Evolutionary conservation across 1,140 invertebrate species (phyloP), one percentile per base, ranked within the genome.

Genomic region (Heterodera schachtii): DNA sequence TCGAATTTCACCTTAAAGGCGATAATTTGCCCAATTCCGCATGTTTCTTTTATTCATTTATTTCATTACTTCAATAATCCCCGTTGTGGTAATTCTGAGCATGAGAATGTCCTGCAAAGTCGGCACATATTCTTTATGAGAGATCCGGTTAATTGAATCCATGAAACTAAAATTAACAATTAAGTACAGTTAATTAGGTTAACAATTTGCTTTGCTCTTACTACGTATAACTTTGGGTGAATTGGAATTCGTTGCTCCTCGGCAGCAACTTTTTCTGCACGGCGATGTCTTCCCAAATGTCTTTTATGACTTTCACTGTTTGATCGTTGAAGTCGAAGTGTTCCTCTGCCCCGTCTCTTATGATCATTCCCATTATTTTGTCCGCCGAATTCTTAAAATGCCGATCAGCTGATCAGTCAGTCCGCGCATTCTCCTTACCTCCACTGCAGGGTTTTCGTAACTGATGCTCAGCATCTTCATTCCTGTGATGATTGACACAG

Each of bases 61-160:
- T 96, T 95, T 91, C 6, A 3, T 31, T 69, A 78, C 77, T 44
- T 78, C 77, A 0, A 43, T 78, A 21, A 97, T 97, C 0, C 85
- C 91, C 86, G 95, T 97, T 47, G 96, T 97, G 84, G 95, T 95
- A 86, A 96, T 95, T 93, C 96, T 93, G 90, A 96, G 95, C 91
- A 95, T 94, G 86, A 98, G 93, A 92, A 98, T 96, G 93, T 98
- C 96, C 92, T 97, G 95, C 92, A 96, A 94, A 87, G 94, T 95
- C 84, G 96, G 95, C 91, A 97, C 93, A 93, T 97, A 97, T 92
- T 95, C 93, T 90, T 93, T 93, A 89, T 93, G 93, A 90, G 95
- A 94, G 90, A 97, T 95, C 92, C 95, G 93, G 92, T 97, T 95
- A 90, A 98, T 94, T 92, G 95, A 94, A 93, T 95, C 95, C 73